Evolutionary conservation across 2,888 invertebrate species (phyloP).

Genomic region (Drosophila ochracea): DNA sequence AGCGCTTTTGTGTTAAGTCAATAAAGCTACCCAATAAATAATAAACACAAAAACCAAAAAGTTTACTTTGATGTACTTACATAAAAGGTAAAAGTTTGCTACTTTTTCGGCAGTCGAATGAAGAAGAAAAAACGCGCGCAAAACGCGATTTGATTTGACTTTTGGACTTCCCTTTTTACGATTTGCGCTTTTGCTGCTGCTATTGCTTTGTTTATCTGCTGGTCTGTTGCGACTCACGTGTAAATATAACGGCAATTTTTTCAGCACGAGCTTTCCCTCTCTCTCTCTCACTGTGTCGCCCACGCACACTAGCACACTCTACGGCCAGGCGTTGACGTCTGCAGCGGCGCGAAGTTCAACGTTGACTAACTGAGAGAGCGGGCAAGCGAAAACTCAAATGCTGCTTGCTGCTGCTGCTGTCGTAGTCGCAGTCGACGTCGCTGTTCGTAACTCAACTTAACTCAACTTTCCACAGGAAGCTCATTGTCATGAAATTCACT

Average conservation of each 20-base stretch:
- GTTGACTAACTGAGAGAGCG: conserved; percentile 61
- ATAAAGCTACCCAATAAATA: conserved; percentile 6
- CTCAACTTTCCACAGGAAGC: conserved; percentile 58
- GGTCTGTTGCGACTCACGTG: conserved; percentile 58
- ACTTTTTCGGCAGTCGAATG: conserved; percentile 11
- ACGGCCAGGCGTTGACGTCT: conserved; percentile 49
- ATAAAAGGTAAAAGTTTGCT: conserved; percentile 50
- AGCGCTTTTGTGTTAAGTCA: background rate
- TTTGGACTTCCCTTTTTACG: conserved; percentile 3
- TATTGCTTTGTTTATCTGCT: conserved; percentile 68
- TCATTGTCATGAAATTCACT: conserved; percentile 51
- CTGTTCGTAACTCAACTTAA: conserved; percentile 21
- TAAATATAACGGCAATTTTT: conserved; percentile 26
- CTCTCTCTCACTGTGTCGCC: background rate
- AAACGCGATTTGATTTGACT: conserved; percentile 26
- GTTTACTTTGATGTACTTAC: conserved; percentile 55
- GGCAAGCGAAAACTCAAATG: conserved; percentile 30
- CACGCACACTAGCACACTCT: conserved; percentile 14
- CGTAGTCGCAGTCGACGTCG: conserved; percentile 37
- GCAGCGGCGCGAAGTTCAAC: conserved; percentile 73
- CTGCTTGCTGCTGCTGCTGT: conserved; percentile 32
- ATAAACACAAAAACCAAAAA: background rate
- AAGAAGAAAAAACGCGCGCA: conserved; percentile 38
- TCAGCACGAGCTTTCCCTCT: conserved; percentile 22
- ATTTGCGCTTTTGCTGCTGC: conserved; percentile 60